Conservation (phyloP, 1,140 invertebrate species). For the Sitophilus oryzae region DNA sequence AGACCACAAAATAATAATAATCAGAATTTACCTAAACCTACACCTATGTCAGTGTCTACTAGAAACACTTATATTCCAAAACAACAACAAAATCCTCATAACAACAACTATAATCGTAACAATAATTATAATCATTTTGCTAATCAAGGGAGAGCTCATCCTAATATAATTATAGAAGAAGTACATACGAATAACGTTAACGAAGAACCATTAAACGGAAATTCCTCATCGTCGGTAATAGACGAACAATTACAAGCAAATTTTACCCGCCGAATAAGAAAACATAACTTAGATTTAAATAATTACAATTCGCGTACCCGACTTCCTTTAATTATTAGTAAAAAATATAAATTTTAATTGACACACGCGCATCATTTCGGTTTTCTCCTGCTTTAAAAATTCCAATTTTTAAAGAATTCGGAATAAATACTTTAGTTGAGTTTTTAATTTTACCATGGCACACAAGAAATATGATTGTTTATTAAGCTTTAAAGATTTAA, state of each 20-base stretch:
- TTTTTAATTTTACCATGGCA: constrained; percentile 7
- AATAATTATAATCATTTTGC: not conserved
- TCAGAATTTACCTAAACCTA: not conserved
- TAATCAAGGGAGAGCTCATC: not conserved
- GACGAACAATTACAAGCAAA: not conserved
- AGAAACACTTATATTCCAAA: not conserved
- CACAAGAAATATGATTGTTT: constrained; percentile 6
- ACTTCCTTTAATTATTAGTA: not conserved
- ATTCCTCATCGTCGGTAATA: too few species aligned
- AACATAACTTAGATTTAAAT: constrained; percentile 9
- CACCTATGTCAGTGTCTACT: not conserved
- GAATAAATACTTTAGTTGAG: not conserved
- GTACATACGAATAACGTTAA: not conserved
- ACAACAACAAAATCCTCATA: too few species aligned
- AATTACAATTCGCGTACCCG: not conserved
- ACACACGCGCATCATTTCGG: constrained; percentile 2
- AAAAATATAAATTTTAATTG: not conserved
- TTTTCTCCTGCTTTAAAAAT: not conserved
- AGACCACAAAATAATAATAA: too few species aligned
- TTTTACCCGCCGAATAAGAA: not conserved
- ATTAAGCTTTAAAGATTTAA: not conserved
- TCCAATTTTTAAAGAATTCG: constrained; percentile 7
- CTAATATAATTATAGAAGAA: not conserved
- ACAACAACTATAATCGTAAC: too few species aligned
- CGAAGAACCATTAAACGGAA: too few species aligned